phyloP scores from a whole-genome alignment of 2,113 vertebrate genomes.

The Tinamus guttatus region DNA sequence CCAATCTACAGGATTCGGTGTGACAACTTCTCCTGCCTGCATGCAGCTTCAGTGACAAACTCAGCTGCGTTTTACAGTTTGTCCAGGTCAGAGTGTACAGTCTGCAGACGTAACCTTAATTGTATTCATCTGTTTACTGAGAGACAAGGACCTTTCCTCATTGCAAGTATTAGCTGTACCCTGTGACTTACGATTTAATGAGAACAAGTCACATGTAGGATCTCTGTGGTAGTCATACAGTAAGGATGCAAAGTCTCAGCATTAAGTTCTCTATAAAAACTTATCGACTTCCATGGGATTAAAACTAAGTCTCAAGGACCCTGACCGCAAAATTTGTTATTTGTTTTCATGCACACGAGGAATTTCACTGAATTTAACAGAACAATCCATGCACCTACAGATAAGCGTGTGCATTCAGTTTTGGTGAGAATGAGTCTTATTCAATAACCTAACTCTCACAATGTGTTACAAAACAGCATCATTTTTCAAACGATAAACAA shows the following conservation, averaged over 20 bases:
- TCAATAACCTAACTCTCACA: neutral
- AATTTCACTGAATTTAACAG: neutral
- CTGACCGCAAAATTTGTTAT: neutral
- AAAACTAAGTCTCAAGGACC: neutral
- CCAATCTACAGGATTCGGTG: neutral
- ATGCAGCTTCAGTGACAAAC: neutral
- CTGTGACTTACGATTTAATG: neutral
- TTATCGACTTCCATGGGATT: neutral
- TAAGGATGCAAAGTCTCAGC: neutral
- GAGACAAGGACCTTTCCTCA: neutral
- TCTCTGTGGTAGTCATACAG: fast-evolving
- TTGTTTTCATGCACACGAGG: neutral
- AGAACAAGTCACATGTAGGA: neutral
- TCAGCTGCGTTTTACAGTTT: neutral
- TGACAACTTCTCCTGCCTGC: neutral
- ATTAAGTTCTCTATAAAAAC: neutral
- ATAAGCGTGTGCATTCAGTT: neutral
- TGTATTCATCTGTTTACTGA: neutral
- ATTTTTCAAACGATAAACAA: neutral
- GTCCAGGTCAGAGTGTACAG: no score
- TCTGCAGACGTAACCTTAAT: neutral
- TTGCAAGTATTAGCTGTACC: fast-evolving
- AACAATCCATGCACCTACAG: fast-evolving
- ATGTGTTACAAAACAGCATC: neutral
- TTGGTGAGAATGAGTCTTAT: fast-evolving